Base-by-base conservation (phyloP, 2,888 invertebrate genomes). In the Agrypnus murinus region DNA sequence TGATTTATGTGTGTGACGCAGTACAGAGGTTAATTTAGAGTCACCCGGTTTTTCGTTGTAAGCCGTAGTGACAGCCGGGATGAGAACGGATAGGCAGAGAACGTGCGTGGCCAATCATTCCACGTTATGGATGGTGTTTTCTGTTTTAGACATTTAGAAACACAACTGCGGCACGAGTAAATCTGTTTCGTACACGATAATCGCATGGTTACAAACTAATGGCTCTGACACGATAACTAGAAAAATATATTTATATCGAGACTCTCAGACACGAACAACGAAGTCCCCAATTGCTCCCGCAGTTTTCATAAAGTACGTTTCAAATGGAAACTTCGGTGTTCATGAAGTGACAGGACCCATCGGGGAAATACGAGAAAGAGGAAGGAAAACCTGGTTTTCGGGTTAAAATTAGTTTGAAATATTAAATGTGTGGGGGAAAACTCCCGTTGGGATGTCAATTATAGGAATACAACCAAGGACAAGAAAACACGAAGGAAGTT, bases 21-120 rank as follows among this genome's bases (percentile, higher is more conserved):
- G 71, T 66, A 58, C 64, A 67, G 71, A 67, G 71, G 71, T 71
- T 71, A 67, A 71, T 71, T 71, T 67, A 71, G 71, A 71, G 71
- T 71, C 71, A 60, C 63, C 71, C 67, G 59, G 71, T 71, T 67
- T 66, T 71, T 71, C 67, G 66, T 40, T 58, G 62, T 71, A 71
- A 71, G 71, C 71, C 53, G n/a, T 71, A 67, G 58, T 71, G 71
- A 71, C 71, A 71, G 71, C 58, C 43, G 57, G 58, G 71, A 71
- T 67, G 70, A 70, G 65, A 70, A 70, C 65, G 65, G 57, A 70
- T 70, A 71, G 66, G 62, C 63, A 17, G 63, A 31, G 46, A 64
- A 67, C 71, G 71, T 71, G 71, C 71, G 71, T 71, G 71, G 48
- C 62, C 65, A 64, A 71, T 71, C 67, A 63, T 64, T 67, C 53